Base-by-base conservation (phyloP, 1,140 invertebrate species). In the Drosophila truncata region DNA sequence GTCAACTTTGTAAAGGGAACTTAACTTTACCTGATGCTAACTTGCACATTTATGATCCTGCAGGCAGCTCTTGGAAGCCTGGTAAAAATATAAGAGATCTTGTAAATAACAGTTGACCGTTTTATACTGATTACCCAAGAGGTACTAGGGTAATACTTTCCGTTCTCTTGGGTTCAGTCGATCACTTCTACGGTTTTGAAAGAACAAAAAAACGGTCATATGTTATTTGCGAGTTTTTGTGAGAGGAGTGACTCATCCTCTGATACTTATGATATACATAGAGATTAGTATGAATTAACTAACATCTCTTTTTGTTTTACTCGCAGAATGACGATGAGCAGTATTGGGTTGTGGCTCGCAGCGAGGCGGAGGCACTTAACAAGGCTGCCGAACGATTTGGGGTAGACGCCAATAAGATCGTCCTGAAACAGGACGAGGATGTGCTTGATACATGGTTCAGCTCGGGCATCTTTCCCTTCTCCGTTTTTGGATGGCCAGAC, bases 381-480 rank as follows among this genome's bases (percentile, higher is more conserved):
- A 99, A 99, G 92, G 99, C 99, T 4, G 94, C 95, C 0, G 93
- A 94, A 35, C 96, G 96, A 90, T 99, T 98, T 80, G 95, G 95
- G 10, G 95, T 98, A 11, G 87, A 95, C 2, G 86, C 92, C 25
- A 94, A 95, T 18, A 94, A 97, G 70, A 95, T 99, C 69, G 94
- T 91, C 23, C 93, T 98, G 2, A 92, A 94, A 49, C 96, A 97
- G 93, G 99, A 99, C 94, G 96, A 97, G 42, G 99, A 99, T 95
- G 99, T 99, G 2, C 93, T 99, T 52, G 99, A 99, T 91, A 99
- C 99, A 0, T 99, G 99, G 99, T 99, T 99, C 93, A 99, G 98
- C 16, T 99, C 99, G 0, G 98, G 95, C 4, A 94, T 99, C 2
- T 99, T 99, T 93, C 98, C 99, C 4, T 99, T 99, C 93, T 97